phyloP scores from a whole-genome alignment of 2,888 invertebrate genomes.

The Agriotes lineatus region DNA sequence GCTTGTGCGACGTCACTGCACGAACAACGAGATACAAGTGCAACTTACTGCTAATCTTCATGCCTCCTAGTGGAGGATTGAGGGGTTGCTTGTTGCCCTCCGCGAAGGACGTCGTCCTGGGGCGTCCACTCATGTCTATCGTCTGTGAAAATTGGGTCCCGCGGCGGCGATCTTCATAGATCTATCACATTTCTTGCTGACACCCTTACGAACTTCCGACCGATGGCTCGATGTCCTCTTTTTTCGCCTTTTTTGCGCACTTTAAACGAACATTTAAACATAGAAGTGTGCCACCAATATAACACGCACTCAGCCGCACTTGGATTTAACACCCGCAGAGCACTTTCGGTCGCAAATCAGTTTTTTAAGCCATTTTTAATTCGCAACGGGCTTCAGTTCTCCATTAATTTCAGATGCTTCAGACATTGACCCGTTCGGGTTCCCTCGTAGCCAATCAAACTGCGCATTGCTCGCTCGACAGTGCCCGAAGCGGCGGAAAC shows the following conservation, averaged over 20 bases:
- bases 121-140: conserved; percentile 90
- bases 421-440: conserved; percentile 79
- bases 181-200: conserved; percentile 81
- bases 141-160: conserved; percentile 71
- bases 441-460: conserved; percentile 73
- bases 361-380: conserved; percentile 72
- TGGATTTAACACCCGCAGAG: conserved; percentile 59
- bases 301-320: conserved; percentile 58
- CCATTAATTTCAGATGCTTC: conserved; percentile 72
- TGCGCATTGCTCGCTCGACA: conserved; percentile 68
- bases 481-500: conserved; percentile 56
- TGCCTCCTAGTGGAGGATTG: conserved; percentile 87
- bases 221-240: conserved; percentile 52
- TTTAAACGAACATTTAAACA: conserved; percentile 60
- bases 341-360: conserved; percentile 59
- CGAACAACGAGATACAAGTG: conserved; percentile 69
- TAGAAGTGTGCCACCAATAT: conserved; percentile 56
- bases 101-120: conserved; percentile 96
- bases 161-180: conserved; percentile 75
- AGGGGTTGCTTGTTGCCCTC: conserved; percentile 95
- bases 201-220: conserved; percentile 68
- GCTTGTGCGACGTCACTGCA: conserved; percentile 70
- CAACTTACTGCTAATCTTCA: conserved; percentile 95
- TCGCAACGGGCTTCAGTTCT: conserved; percentile 70
- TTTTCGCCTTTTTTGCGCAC: conserved; percentile 56